Percentiles rank a stretch among this genome's conserved stretches.
Evolutionary conservation across 2,113 vertebrate species (phyloP).

Genomic region (Tetrax tetrax): DNA sequence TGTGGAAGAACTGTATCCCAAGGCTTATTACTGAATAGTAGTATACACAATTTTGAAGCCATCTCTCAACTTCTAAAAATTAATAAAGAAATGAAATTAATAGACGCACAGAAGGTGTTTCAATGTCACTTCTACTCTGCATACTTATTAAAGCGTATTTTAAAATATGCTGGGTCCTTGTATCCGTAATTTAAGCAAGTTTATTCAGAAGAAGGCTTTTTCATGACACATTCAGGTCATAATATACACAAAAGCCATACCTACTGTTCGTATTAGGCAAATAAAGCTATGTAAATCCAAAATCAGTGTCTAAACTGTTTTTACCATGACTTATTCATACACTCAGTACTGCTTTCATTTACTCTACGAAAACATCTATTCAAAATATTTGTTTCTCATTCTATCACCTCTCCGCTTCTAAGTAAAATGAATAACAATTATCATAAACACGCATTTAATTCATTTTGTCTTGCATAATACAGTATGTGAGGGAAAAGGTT

Average conservation of each 20-base stretch:
- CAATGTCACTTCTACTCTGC: not conserved
- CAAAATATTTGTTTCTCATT: slow-evolving; percentile 55
- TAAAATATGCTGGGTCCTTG: not conserved
- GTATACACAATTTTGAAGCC: not conserved
- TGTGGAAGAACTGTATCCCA: not conserved
- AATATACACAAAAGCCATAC: not conserved
- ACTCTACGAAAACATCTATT: not conserved
- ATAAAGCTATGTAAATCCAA: not conserved
- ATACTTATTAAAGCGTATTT: not conserved
- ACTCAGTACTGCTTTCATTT: not conserved
- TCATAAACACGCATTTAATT: slow-evolving; percentile 32
- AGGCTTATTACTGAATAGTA: not conserved
- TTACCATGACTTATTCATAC: slow-evolving; percentile 18
- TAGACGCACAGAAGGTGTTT: not conserved
- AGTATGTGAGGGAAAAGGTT: not conserved
- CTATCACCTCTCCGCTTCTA: slow-evolving; percentile 26
- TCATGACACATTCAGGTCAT: not conserved
- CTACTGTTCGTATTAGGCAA: not conserved
- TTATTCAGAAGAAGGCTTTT: slow-evolving; percentile 14
- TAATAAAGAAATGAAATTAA: not conserved
- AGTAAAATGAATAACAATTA: slow-evolving; percentile 35
- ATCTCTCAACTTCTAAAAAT: not conserved
- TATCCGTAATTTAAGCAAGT: not conserved
- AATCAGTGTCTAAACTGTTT: not conserved
- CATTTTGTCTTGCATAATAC: slow-evolving; percentile 2